phyloP scores from a whole-genome alignment of 2,113 vertebrate species.

The Salvator merianae region DNA sequence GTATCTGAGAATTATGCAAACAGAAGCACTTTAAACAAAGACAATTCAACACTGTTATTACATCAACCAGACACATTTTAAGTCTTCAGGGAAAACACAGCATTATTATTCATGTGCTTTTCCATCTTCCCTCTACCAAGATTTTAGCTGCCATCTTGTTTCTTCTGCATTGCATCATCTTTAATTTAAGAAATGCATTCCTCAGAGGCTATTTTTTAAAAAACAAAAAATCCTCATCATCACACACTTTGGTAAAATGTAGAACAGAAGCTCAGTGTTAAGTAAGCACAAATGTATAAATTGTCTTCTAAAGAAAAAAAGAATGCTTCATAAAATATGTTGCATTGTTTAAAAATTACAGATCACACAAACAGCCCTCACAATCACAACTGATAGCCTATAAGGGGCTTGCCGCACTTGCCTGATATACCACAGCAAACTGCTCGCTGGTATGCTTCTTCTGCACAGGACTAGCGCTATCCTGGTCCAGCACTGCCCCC shows the following conservation, averaged over 20 bases:
- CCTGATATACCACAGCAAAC: too few relatives aligned
- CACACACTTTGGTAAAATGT: neutral
- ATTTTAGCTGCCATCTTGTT: neutral
- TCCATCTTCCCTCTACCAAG: neutral
- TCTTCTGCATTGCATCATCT: neutral
- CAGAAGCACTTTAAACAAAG: neutral
- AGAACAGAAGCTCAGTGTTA: fast-evolving
- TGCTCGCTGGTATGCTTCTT: too few relatives aligned
- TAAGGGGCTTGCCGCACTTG: too few relatives aligned
- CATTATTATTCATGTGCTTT: neutral
- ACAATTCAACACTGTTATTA: neutral
- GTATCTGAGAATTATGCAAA: neutral
- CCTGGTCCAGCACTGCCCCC: too few relatives aligned
- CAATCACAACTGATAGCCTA: neutral
- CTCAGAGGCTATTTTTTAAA: neutral
- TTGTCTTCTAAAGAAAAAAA: neutral
- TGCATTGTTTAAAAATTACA: neutral
- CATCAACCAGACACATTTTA: neutral
- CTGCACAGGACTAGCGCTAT: too few relatives aligned
- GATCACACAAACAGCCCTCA: neutral
- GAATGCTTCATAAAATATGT: neutral
- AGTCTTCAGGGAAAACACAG: neutral
- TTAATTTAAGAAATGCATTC: neutral
- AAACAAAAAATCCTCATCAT: neutral
- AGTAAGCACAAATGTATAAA: neutral